phyloP scores from a whole-genome alignment of 2,797 vertebrate species.

The Pipistrellus pygmaeus region DNA sequence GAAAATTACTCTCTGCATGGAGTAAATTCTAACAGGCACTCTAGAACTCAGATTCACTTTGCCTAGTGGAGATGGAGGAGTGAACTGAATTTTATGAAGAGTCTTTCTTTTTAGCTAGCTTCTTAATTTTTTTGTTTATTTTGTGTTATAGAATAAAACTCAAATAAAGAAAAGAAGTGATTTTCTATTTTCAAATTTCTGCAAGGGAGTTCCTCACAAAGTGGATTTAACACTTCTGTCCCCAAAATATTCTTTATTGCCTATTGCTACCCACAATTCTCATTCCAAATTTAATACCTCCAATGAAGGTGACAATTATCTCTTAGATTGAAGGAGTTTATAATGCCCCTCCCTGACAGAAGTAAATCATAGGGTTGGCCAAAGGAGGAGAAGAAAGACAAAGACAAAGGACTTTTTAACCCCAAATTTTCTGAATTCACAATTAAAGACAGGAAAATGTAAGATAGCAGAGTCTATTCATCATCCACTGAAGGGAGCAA shows the following conservation, averaged over 20 bases:
- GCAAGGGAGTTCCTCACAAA: not conserved
- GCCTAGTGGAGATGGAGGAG: accelerated
- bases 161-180: not conserved
- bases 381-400: not conserved
- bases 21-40: not conserved
- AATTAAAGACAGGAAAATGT: not conserved
- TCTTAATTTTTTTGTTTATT: not conserved
- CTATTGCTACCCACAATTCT: not conserved
- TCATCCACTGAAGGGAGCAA: not conserved
- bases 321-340: not conserved
- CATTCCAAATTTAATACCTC: not conserved
- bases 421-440: not conserved
- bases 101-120: not conserved
- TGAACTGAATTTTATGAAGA: not conserved
- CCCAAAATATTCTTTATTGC: not conserved
- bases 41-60: not conserved
- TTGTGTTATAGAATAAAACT: not conserved
- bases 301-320: not conserved
- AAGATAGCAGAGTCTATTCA: not conserved
- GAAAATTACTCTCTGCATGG: not conserved
- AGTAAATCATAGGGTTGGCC: not conserved
- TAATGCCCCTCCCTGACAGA: not conserved
- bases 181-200: not conserved
- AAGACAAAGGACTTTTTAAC: not conserved
- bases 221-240: not conserved